Evolutionary conservation across 2,888 invertebrate species (phyloP).

Genomic region (Pyrrhia umbra): DNA sequence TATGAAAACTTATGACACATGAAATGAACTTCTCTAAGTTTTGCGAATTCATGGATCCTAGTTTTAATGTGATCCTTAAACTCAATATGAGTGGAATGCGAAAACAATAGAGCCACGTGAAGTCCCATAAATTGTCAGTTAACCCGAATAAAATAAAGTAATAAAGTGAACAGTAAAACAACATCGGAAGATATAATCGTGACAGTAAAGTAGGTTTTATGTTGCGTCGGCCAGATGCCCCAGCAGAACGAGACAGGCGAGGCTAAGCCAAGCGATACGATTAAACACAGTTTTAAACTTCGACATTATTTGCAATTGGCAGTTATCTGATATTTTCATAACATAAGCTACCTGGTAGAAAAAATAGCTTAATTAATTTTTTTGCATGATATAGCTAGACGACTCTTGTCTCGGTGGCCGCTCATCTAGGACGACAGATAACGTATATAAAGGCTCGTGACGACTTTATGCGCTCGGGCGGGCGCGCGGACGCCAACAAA

Average conservation of each 20-base stretch:
- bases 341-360: not conserved
- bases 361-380: not conserved
- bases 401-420: not conserved
- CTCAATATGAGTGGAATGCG: conserved; percentile 27
- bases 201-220: conserved; percentile 64
- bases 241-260: not conserved
- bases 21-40: conserved; percentile 39
- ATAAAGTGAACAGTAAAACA: conserved; percentile 57
- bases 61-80: conserved; percentile 34
- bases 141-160: conserved; percentile 57
- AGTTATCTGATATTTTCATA: not conserved
- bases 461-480: conserved; percentile 48
- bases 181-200: conserved; percentile 53
- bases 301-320: not conserved
- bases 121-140: conserved; percentile 49
- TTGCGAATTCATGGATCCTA: conserved; percentile 31
- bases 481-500: conserved; percentile 67
- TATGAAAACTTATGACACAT: conserved; percentile 45
- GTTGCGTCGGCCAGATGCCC: conserved; percentile 31
- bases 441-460: conserved; percentile 50
- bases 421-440: conserved; percentile 2
- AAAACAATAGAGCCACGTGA: conserved; percentile 40
- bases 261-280: not conserved
- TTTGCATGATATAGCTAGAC: not conserved
- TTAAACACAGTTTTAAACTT: not conserved